Evolutionary conservation across 2,797 vertebrate genomes (phyloP), one percentile per base, ranked within the genome.

Genomic region (Oreortyx pictus): DNA sequence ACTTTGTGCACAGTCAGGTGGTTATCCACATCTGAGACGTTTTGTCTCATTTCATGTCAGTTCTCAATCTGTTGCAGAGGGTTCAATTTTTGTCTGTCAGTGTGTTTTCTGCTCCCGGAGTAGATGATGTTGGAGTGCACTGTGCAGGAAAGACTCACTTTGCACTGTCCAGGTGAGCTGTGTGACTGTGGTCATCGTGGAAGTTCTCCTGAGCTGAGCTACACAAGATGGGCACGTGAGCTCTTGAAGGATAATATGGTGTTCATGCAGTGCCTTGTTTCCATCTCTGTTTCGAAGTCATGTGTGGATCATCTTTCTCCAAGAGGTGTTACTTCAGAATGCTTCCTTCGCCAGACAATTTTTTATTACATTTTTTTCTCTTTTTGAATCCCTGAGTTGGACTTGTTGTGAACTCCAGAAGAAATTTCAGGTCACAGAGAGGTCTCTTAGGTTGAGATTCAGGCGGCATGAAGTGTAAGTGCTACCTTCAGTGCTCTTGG

Each of bases 401-500:
- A 33, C 50, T 20, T 41, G 47, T n/a, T 4, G 6, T 31, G 43
- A 87, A 77, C 27, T 74, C 23, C 19, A 41, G 31, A 70, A 50
- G 60, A 74, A 83, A 87, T 68, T 43, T 66, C 60, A 18, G 39
- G 39, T 47, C 44, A 43, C 41, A 56, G 33, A 37, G 47, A 66
- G 41, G 8, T 66, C 46, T 90, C 20, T 73, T 59, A 59, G 44
- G 31, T 10, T 52, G 25, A 54, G 6, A 20, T 39, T 88, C 52
- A 31, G 50, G 47, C 70, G 13, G 17, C 13, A 66, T 54, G 41
- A 35, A 57, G 37, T 12, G 14, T 80, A 31, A 66, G 3, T 13
- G 11, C 11, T 37, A 5, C 12, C 22, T 33, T 44, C 44, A 44
- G 31, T 29, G 39, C 0, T 0, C 19, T 62, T 47, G 4, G 15